Evolutionary conservation across 2,797 vertebrate genomes (phyloP).

Genomic region (Megalops cyprinoides): DNA sequence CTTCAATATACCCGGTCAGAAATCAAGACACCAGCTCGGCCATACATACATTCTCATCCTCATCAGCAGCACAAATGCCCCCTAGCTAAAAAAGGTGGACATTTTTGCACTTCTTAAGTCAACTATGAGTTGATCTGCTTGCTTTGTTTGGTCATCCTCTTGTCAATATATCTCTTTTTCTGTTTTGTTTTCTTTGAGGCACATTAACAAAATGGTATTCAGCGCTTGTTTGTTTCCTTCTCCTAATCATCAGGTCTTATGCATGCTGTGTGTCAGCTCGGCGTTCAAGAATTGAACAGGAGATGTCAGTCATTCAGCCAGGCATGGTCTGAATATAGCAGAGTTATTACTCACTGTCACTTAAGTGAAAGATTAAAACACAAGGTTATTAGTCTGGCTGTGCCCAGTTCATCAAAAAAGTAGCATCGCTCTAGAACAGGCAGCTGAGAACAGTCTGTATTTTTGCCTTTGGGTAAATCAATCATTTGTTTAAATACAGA

Average conservation of each 20-base stretch:
- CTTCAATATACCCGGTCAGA: background rate
- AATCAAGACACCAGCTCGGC: background rate
- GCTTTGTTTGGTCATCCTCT: background rate
- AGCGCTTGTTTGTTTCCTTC: too few species aligned
- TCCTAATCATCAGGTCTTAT: background rate
- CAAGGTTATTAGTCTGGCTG: background rate
- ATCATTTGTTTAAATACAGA: background rate
- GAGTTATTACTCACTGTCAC: background rate
- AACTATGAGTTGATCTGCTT: background rate
- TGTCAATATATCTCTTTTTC: background rate
- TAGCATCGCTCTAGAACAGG: background rate
- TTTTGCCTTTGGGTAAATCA: background rate
- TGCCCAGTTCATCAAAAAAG: background rate
- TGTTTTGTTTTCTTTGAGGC: background rate
- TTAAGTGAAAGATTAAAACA: background rate
- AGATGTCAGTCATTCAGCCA: background rate
- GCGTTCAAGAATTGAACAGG: background rate
- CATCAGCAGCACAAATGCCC: background rate
- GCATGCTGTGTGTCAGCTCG: background rate
- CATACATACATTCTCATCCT: too few species aligned
- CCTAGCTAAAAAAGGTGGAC: too few species aligned
- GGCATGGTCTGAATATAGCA: background rate
- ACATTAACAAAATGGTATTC: too few species aligned
- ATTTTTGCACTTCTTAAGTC: background rate
- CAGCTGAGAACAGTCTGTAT: background rate